These are phyloP conservation scores for Otolemur garnettii DNA, from an alignment of 2,113 vertebrate species.

Conservation along the genomic window DNA sequence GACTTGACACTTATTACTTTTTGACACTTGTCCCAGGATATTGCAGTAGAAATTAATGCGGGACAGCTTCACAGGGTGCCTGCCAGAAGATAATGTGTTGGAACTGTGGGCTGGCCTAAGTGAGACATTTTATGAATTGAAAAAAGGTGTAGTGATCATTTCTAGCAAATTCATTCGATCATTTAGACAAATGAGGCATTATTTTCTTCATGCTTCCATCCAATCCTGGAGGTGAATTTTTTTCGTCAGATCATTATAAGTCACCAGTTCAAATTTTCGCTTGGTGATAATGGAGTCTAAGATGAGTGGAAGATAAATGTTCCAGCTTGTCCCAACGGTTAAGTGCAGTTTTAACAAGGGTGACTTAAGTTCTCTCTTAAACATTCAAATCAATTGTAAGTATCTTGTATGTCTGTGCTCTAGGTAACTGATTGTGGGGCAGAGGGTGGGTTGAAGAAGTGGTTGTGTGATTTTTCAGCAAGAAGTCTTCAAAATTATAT, in stretches of 20 bases:
- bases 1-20: constrained; percentile 79
- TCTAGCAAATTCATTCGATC: constrained; percentile 77
- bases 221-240: constrained; percentile 82
- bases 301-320: constrained; percentile 82
- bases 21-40: constrained; percentile 83
- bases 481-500: constrained; percentile 67
- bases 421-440: constrained; percentile 77
- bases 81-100: constrained; percentile 78
- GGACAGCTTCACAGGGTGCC: constrained; percentile 80
- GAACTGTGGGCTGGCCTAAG: constrained; percentile 83
- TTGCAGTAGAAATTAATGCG: constrained; percentile 70
- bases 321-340: constrained; percentile 83
- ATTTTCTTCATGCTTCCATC: constrained; percentile 82
- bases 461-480: constrained; percentile 67
- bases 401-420: constrained; percentile 84
- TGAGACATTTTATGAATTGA: constrained; percentile 79
- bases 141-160: constrained; percentile 77
- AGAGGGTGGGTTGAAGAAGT: constrained; percentile 76
- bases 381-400: constrained; percentile 82
- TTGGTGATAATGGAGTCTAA: constrained; percentile 85
- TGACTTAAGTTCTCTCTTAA: constrained; percentile 83
- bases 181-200: constrained; percentile 82
- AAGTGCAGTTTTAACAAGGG: constrained; percentile 83
- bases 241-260: constrained; percentile 81
- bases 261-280: constrained; percentile 80